Evolutionary conservation across 2,888 invertebrate species (phyloP), one percentile per base, ranked within the genome.

Genomic region (Scaptomyza tumidula): DNA sequence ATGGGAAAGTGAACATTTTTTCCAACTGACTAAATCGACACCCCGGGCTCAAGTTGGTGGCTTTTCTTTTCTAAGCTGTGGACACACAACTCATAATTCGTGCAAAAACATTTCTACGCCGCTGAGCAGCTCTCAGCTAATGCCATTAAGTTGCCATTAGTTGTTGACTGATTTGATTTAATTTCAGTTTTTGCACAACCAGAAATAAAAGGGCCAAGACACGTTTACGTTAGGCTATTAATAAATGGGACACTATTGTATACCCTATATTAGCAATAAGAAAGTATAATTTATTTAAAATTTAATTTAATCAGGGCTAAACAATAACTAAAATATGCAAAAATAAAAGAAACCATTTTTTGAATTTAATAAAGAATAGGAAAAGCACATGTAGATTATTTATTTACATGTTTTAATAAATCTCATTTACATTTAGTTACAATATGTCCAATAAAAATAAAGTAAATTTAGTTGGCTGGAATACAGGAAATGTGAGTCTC

Each of bases 101-200:
- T 66, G 63, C 61, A 75, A 78, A 73, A 86, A 75, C 71, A 85
- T 80, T 86, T 82, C 76, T 75, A 49, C 61, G 58, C 43, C 68
- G 73, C 29, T 75, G 70, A 50, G 54, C 78, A 74, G 45, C 71
- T 43, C 70, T 39, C 50, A 44, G 56, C 62, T 87, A 89, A 90
- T 85, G 60, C 67, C 78, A 90, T 90, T 89, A 88, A 72, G 73
- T 75, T 77, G 70, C 86, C 89, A 90, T 90, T 90, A 90, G 75
- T 78, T 88, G 77, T 71, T 85, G 80, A 75, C 84, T 89, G 90
- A 89, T 88, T 89, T 84, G 82, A 86, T 89, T 89, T 83, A 56
- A 82, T 75, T 80, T 75, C 13, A 56, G 62, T 62, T 67, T 75
- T 53, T n/a, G 44, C 54, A 43, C 41, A 68, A 27, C 16, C 39